Evolutionary conservation across 2,888 invertebrate species (phyloP).

Genomic region (Drosophila niveifrons): DNA sequence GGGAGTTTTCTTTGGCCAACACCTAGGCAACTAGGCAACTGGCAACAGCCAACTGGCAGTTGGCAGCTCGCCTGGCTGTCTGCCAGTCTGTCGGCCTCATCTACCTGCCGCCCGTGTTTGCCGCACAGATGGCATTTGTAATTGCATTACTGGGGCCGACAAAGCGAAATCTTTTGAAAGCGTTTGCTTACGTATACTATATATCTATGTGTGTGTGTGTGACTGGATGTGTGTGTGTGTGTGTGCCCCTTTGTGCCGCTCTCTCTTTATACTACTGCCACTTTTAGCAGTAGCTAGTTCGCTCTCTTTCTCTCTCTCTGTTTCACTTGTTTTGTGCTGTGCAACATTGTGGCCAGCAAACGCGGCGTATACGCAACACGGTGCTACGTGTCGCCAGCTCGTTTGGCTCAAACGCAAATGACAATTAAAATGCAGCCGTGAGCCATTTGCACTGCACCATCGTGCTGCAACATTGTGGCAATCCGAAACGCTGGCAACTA

Average conservation of each 20-base stretch:
- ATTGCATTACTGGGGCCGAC: conserved; percentile 72
- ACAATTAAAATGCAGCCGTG: conserved; percentile 63
- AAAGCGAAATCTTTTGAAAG: conserved; percentile 72
- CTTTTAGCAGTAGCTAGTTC: background rate
- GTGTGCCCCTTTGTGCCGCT: conserved; percentile 71
- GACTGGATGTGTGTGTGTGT: conserved; percentile 20
- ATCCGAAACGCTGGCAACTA: conserved; percentile 36
- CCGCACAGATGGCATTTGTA: conserved; percentile 68
- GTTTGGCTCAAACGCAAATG: conserved; percentile 48
- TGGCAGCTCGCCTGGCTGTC: background rate
- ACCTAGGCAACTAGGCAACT: conserved; percentile 56
- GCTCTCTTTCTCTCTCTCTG: background rate
- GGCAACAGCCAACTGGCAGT: conserved; percentile 32
- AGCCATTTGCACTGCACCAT: conserved; percentile 38
- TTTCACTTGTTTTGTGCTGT: background rate
- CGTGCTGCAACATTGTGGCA: conserved; percentile 57
- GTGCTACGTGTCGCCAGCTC: conserved; percentile 34
- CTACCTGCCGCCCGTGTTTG: conserved; percentile 9
- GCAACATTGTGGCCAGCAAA: conserved; percentile 51
- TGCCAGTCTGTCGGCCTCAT: background rate
- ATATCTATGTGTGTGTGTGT: background rate
- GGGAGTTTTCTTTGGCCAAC: conserved; percentile 54
- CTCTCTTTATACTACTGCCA: conserved; percentile 24
- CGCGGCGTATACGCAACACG: conserved; percentile 33
- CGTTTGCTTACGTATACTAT: conserved; percentile 18